A percentile compares a stretch with the other conserved stretches of the same genome.
Evolutionary conservation across 2,113 vertebrate species (phyloP).

Genomic region (Calyptomena viridis): DNA sequence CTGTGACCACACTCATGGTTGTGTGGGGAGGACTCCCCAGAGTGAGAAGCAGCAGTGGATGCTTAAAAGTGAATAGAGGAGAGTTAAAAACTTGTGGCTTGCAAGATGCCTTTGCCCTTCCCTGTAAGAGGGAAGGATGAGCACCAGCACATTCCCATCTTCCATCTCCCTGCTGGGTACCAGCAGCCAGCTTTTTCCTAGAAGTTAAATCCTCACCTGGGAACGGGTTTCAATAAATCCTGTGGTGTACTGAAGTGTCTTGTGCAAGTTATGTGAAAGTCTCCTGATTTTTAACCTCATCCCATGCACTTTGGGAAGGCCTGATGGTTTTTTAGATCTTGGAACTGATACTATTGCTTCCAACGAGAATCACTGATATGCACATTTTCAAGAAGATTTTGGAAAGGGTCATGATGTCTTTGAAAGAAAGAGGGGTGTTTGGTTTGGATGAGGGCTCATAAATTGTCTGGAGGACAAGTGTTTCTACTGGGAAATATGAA

Average conservation of each 20-base stretch:
- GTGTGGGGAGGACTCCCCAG: background rate
- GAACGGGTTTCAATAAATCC: background rate
- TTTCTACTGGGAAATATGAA: background rate
- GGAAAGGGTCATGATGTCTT: background rate
- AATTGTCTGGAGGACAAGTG: background rate
- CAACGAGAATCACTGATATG: background rate
- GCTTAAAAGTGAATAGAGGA: background rate
- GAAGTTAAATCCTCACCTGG: background rate
- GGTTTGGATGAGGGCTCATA: background rate
- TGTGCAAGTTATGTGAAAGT: background rate
- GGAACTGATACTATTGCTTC: background rate
- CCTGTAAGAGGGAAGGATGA: background rate
- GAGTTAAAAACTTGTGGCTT: background rate
- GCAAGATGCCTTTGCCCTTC: background rate
- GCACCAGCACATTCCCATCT: background rate
- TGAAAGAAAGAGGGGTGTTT: background rate
- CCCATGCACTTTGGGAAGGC: background rate
- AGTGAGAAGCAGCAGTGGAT: fast-evolving
- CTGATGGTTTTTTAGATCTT: background rate
- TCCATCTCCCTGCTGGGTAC: background rate
- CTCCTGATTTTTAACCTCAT: background rate
- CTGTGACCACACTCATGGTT: fast-evolving
- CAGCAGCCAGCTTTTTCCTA: background rate
- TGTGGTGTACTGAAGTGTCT: background rate
- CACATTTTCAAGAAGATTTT: background rate